phyloP scores from a whole-genome alignment of 2,113 vertebrate genomes.

The Hydrolagus affinis region DNA sequence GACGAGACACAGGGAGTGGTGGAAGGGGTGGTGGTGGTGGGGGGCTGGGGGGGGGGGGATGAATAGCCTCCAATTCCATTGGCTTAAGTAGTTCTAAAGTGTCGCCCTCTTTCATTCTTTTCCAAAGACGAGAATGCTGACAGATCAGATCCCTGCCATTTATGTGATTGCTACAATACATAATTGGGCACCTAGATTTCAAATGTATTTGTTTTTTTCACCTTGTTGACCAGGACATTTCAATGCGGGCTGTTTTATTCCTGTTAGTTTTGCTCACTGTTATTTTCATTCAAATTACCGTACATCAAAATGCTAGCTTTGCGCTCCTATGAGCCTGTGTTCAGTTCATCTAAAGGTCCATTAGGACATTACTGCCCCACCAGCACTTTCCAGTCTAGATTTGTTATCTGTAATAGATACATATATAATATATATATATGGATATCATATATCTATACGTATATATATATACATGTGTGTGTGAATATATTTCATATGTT shows the following conservation, averaged over 20 bases:
- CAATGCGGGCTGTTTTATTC: too few relatives aligned
- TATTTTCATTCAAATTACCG: conserved; percentile 21
- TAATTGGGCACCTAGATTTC: conserved; percentile 1
- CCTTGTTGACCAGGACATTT: neutral
- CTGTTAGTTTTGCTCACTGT: neutral
- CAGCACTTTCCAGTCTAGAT: too few relatives aligned
- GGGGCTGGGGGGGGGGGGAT: too few relatives aligned
- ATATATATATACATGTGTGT: neutral
- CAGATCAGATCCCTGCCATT: neutral
- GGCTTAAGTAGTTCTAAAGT: conserved; percentile 22
- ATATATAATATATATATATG: neutral
- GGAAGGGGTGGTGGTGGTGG: too few relatives aligned
- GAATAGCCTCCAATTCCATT: conserved; percentile 20
- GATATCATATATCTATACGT: neutral
- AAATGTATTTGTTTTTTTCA: neutral
- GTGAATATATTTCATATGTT: neutral
- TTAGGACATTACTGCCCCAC: neutral
- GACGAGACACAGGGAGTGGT: neutral
- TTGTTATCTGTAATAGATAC: neutral
- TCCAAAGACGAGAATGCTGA: conserved; percentile 21
- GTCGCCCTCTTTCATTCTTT: neutral
- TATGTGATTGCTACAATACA: conserved; percentile 19
- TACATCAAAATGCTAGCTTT: neutral
- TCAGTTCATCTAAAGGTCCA: neutral
- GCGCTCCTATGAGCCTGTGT: neutral